A percentile compares a stretch with the other conserved stretches of the same genome.
phyloP scores from a whole-genome alignment of 2,113 vertebrate species.

The Dasypus novemcinctus region DNA sequence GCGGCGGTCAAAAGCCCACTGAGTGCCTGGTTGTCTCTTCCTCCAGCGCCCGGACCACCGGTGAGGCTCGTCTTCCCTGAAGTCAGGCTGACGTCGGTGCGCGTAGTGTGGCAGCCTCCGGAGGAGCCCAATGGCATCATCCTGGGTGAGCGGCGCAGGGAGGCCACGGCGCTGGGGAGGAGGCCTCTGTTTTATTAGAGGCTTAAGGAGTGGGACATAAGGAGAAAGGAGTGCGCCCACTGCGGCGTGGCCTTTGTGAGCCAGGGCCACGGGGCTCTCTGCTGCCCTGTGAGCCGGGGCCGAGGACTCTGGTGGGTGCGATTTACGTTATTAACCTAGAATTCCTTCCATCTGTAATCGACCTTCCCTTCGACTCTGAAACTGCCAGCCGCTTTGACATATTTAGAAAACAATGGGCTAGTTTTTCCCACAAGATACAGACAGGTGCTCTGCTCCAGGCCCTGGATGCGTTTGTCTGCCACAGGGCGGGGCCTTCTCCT shows the following conservation, averaged over 20 bases:
- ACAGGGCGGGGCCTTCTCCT: neutral
- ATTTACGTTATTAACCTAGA: neutral
- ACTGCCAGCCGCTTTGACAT: neutral
- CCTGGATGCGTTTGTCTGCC: rapidly evolving
- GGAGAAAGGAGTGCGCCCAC: neutral
- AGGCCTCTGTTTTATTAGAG: neutral
- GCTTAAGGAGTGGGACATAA: neutral
- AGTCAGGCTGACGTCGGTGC: constrained; percentile 90
- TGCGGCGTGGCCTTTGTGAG: neutral
- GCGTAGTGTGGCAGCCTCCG: constrained; percentile 94
- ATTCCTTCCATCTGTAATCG: neutral
- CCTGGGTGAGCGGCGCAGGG: constrained; percentile 86
- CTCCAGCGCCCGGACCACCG: constrained; percentile 90
- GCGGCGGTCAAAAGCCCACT: rapidly evolving
- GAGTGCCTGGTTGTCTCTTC: neutral
- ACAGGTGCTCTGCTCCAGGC: rapidly evolving
- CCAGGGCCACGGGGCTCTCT: rapidly evolving
- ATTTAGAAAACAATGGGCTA: neutral
- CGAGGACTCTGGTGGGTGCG: neutral
- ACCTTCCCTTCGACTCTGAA: neutral
- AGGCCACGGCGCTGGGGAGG: rapidly evolving
- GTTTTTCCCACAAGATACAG: neutral
- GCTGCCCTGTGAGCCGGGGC: neutral
- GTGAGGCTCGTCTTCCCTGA: constrained; percentile 95
- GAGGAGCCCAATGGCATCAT: constrained; percentile 93